A percentile compares a stretch with the other conserved stretches of the same genome.
Conservation (phyloP, 2,888 invertebrate genomes). For the Andrena flavipes region DNA sequence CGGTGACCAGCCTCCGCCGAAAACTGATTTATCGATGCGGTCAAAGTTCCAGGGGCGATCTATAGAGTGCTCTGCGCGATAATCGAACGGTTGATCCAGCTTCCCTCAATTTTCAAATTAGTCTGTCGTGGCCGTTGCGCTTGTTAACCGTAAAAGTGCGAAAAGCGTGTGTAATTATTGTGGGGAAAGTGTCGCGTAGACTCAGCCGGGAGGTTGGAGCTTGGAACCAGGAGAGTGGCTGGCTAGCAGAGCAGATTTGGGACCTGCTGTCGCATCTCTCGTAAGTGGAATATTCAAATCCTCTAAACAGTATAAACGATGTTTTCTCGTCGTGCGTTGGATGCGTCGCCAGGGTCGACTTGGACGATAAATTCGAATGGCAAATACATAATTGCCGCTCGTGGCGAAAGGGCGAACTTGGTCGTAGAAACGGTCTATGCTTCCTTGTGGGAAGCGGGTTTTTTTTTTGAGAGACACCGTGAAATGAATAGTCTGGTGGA, state of each 20-base stretch:
- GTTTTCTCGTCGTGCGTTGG: neutral
- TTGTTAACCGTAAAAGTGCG: too few relatives aligned
- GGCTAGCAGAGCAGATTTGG: too few relatives aligned
- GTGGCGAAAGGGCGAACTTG: neutral
- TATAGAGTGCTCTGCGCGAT: conserved; percentile 3
- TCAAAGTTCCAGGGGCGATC: neutral
- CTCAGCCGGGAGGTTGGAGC: too few relatives aligned
- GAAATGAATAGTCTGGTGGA: conserved; percentile 64
- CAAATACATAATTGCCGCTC: too few relatives aligned
- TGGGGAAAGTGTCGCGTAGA: too few relatives aligned
- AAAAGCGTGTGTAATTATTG: too few relatives aligned
- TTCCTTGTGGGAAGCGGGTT: neutral
- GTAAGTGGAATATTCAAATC: neutral
- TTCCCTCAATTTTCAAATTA: too few relatives aligned
- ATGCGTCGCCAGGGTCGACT: too few relatives aligned
- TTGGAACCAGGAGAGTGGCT: too few relatives aligned
- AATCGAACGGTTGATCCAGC: neutral
- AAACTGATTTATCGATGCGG: conserved; percentile 38
- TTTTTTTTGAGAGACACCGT: conserved; percentile 56
- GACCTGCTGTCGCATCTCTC: too few relatives aligned
- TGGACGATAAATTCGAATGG: neutral
- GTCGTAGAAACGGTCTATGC: conserved; percentile 1
- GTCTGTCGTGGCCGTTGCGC: too few relatives aligned
- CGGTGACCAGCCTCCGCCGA: neutral
- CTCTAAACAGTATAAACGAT: neutral